These are phyloP conservation scores for Drosophila melanogaster DNA, from an alignment of 1,140 invertebrate genomes.

Conservation along the genomic window Release_6_plus_ISO1_MT NT_037436.4:22488501-22489000, in stretches of 20 bases:
- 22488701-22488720: constrained; percentile 69
- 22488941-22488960: constrained; percentile 4
- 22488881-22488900: constrained; percentile 56
- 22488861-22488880: constrained; percentile 20
- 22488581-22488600: constrained; percentile 65
- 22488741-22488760: constrained; percentile 43
- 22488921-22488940: constrained; percentile 16
- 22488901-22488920: constrained; percentile 59
- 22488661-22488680: constrained; percentile 40
- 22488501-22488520: constrained; percentile 28
- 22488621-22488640: constrained; percentile 62
- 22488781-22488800: constrained; percentile 67
- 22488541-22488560: constrained; percentile 76
- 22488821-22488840: background rate
- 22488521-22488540: constrained; percentile 41
- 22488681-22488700: constrained; percentile 41
- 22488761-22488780: constrained; percentile 9
- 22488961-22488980: constrained; percentile 42
- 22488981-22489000: constrained; percentile 76
- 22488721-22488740: constrained; percentile 79
- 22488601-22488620: constrained; percentile 26
- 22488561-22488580: constrained; percentile 66
- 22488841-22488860: background rate
- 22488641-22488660: constrained; percentile 35
- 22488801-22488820: constrained; percentile 26